Conservation (phyloP, 2,113 vertebrate genomes). For the Tragelaphus strepsiceros region DNA sequence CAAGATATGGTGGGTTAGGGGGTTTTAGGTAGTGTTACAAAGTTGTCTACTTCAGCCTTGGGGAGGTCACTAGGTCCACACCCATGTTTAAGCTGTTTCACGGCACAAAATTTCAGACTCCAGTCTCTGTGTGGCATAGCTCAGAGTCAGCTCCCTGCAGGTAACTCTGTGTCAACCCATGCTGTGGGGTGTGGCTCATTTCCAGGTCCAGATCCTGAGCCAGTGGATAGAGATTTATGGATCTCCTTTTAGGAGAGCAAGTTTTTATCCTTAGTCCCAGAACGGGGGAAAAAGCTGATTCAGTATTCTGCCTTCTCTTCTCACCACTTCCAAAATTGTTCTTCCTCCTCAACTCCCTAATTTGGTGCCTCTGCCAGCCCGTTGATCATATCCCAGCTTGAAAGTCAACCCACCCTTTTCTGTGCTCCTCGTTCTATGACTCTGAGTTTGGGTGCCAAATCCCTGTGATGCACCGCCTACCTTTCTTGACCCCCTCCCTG, state of each 20-base stretch:
- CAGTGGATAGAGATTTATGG: not conserved
- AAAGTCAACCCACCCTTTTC: not conserved
- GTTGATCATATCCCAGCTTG: not conserved
- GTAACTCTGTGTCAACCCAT: not conserved
- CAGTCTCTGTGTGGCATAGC: not conserved
- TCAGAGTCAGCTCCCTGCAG: not conserved
- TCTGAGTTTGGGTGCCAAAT: not conserved
- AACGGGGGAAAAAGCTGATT: not conserved
- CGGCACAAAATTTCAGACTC: not conserved
- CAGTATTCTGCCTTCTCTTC: not conserved
- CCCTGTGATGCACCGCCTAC: not conserved
- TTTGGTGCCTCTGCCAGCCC: not conserved
- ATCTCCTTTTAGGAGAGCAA: not conserved
- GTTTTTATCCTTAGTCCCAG: not conserved
- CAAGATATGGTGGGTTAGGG: not conserved
- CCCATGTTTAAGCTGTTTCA: not conserved
- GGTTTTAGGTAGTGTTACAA: not conserved
- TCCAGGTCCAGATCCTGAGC: not conserved
- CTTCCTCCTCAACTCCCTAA: not conserved
- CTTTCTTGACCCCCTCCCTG: not conserved
- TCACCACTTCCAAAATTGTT: not conserved
- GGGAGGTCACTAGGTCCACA: not conserved
- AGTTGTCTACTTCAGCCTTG: not conserved
- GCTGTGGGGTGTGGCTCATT: not conserved
- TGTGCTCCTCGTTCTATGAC: not conserved